These are phyloP conservation scores for Conus canariensis DNA, from an alignment of 2,888 invertebrate species.

Conservation along the genomic window DNA sequence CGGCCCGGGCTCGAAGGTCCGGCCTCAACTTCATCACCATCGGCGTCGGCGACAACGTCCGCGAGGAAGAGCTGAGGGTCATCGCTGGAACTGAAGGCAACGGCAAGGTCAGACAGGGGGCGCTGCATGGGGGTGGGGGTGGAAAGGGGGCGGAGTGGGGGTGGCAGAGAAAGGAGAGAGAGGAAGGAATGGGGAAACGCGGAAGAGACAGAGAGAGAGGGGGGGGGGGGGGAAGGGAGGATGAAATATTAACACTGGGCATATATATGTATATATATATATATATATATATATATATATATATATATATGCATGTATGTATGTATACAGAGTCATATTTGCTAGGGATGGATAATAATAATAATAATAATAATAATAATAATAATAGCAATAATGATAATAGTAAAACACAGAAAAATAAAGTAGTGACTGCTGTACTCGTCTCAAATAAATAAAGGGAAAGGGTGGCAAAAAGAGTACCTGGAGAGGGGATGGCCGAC, in stretches of 20 bases:
- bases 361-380: too few species aligned
- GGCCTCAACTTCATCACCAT: slow-evolving; percentile 69
- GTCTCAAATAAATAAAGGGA: too few species aligned
- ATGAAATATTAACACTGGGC: too few species aligned
- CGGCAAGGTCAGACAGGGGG: not conserved
- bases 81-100: slow-evolving; percentile 53
- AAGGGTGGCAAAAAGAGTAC: too few species aligned
- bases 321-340: not conserved
- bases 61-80: slow-evolving; percentile 61
- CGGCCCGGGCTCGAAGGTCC: slow-evolving; percentile 59
- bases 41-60: slow-evolving; percentile 57
- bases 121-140: not conserved
- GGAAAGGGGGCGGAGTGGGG: not conserved
- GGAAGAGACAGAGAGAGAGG: not conserved
- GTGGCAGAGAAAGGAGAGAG: not conserved
- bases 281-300: not conserved
- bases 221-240: not conserved
- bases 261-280: too few species aligned
- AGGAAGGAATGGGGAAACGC: not conserved
- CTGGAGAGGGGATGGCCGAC: too few species aligned
- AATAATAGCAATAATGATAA: too few species aligned
- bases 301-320: not conserved
- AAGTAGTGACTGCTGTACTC: too few species aligned
- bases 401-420: too few species aligned
- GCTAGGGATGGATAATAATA: too few species aligned